Evolutionary conservation across 2,797 vertebrate species (phyloP).

Genomic region (Takifugu ocellatus): DNA sequence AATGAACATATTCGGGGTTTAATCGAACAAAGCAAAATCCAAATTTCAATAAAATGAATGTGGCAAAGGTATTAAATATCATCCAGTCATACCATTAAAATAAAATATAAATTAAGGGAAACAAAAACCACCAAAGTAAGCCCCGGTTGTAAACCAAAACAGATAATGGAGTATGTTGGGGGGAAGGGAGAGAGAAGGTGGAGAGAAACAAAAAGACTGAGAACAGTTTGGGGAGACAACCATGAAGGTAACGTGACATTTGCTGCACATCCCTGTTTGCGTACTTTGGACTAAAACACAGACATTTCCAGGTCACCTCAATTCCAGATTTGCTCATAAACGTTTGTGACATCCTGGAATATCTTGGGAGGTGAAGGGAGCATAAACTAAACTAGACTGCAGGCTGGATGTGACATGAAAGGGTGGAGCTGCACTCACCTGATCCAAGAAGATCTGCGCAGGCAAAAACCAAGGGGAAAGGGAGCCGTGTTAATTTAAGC

Average conservation of each 20-base stretch:
- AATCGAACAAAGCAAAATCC: slow-evolving; percentile 33
- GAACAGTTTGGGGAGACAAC: slow-evolving; percentile 64
- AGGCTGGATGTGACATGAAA: slow-evolving; percentile 17
- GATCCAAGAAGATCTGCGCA: slow-evolving; percentile 76
- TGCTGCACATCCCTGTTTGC: slow-evolving; percentile 7
- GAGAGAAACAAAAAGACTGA: slow-evolving; percentile 69
- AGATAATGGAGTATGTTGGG: slow-evolving; percentile 66
- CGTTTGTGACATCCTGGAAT: slow-evolving; percentile 14
- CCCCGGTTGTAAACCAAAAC: slow-evolving; percentile 64
- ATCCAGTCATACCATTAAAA: slow-evolving; percentile 20
- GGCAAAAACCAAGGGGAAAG: slow-evolving; percentile 18
- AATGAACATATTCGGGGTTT: slow-evolving; percentile 24
- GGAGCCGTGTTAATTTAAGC: neutral
- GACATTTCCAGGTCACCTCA: slow-evolving; percentile 18
- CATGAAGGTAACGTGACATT: slow-evolving; percentile 50
- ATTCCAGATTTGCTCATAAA: slow-evolving; percentile 16
- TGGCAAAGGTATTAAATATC: slow-evolving; percentile 31
- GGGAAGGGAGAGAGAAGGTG: slow-evolving; percentile 60
- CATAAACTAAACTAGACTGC: slow-evolving; percentile 15
- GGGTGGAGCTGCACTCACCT: slow-evolving; percentile 57
- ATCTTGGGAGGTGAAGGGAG: neutral
- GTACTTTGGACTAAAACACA: slow-evolving; percentile 25
- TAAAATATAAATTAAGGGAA: slow-evolving; percentile 24
- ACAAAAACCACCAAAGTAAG: slow-evolving; percentile 49
- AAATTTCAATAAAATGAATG: slow-evolving; percentile 45